Base-by-base conservation (phyloP, 1,140 invertebrate genomes). In the Harpegnathos saltator region DNA sequence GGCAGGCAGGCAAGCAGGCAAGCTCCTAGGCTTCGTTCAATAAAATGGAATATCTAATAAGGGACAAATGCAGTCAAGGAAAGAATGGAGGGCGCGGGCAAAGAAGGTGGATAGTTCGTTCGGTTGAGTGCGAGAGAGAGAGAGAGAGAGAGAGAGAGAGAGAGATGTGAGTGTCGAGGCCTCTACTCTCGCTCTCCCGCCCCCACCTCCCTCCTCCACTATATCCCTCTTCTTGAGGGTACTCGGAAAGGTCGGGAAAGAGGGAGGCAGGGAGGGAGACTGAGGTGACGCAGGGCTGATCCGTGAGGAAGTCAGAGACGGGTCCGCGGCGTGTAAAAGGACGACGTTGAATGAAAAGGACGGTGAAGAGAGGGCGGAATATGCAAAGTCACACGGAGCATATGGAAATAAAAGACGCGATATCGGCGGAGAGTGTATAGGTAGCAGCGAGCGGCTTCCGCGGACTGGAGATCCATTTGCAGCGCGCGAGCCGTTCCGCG, bases 11-110 rank as follows among this genome's bases (percentile, higher is more conserved):
- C 52, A 82, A 68, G 71, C 69, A 80, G 85, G 77, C 87, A 91
- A 86, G 81, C 86, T 91, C 85, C 90, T 90, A 90, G 90, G 90
- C 85, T 89, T 86, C 88, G 89, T 90, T 94, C 92, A 91, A 93
- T 93, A 92, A 92, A 93, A 94, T 91, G 92, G 92, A 94, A 93
- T 93, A 93, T 93, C 92, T 93, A 92, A 93, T 93, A 93, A 92
- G 91, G 91, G 84, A 92, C 91, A 91, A 92, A 92, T 90, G 89
- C 84, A 91, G 90, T 91, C 89, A 89, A 90, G 87, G 86, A 88
- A 89, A 91, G 89, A 90, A 92, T 90, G 86, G 89, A 78, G 71
- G 86, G 78, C 59, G 69, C 77, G 81, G 81, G 68, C 73, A 50
- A 80, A 80, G 62, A 52, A 75, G 52, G 80, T 80, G 82, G 81